A percentile compares a stretch with the other conserved stretches of the same genome.
Evolutionary conservation across 2,888 invertebrate species (phyloP).

Genomic region (Linnaemya tessellans): DNA sequence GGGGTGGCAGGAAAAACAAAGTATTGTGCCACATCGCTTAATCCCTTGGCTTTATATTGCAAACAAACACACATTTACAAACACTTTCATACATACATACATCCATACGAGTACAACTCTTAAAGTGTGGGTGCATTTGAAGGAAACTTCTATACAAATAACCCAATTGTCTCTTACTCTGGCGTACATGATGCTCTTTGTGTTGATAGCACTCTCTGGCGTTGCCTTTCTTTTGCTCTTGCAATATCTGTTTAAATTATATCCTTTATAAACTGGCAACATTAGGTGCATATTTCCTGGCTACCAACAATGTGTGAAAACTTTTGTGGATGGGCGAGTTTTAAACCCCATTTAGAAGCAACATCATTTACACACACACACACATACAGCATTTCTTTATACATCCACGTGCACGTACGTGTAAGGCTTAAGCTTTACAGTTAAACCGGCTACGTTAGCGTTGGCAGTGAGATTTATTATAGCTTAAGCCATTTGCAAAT

Average conservation of each 20-base stretch:
- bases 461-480: slow-evolving; percentile 72
- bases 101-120: neutral
- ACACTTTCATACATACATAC: neutral
- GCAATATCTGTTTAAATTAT: slow-evolving; percentile 9
- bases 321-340: slow-evolving; percentile 53
- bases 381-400: neutral
- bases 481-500: slow-evolving; percentile 73
- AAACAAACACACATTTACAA: slow-evolving; percentile 10
- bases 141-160: slow-evolving; percentile 23
- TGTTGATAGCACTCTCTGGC: neutral
- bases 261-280: slow-evolving; percentile 47
- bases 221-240: slow-evolving; percentile 4
- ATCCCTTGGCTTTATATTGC: slow-evolving; percentile 68
- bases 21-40: slow-evolving; percentile 64
- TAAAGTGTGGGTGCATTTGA: neutral
- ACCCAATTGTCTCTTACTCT: slow-evolving; percentile 13
- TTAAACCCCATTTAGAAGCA: slow-evolving; percentile 47
- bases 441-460: slow-evolving; percentile 66
- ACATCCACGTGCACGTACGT: slow-evolving; percentile 10
- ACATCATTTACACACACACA: slow-evolving; percentile 12
- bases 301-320: slow-evolving; percentile 60
- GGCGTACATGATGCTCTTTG: neutral
- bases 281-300: slow-evolving; percentile 44
- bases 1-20: slow-evolving; percentile 7
- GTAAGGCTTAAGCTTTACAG: slow-evolving; percentile 57